phyloP scores from a whole-genome alignment of 1,140 invertebrate genomes.

The Saccostrea glomerata region DNA sequence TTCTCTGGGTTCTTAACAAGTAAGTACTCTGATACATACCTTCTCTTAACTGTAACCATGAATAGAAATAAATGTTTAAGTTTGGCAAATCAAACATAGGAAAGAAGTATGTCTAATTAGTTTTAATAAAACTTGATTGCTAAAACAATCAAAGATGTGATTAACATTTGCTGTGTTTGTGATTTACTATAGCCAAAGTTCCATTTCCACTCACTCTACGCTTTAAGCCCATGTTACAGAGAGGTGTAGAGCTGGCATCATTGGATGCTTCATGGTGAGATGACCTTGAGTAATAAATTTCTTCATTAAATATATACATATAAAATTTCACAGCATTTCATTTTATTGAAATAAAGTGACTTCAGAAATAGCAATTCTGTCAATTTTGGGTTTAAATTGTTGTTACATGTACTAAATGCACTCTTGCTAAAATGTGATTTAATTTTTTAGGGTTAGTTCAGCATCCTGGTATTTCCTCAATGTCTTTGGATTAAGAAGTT shows the following conservation, averaged over 20 bases:
- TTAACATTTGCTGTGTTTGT: not conserved
- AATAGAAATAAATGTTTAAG: too few species aligned
- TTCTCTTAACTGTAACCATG: too few species aligned
- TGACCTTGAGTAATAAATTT: not conserved
- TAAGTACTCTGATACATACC: conserved; percentile 78
- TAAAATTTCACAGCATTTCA: too few species aligned
- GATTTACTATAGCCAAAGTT: conserved; percentile 88
- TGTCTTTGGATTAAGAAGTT: conserved; percentile 98
- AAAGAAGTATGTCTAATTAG: not conserved
- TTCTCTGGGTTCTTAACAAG: conserved; percentile 99
- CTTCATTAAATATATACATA: too few species aligned
- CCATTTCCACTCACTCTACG: conserved; percentile 98
- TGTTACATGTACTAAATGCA: too few species aligned
- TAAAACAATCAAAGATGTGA: not conserved
- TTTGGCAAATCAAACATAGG: not conserved
- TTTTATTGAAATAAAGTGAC: too few species aligned
- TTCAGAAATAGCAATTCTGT: not conserved
- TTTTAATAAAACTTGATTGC: not conserved
- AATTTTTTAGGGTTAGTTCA: conserved; percentile 89
- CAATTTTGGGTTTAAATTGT: not conserved
- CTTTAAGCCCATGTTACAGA: conserved; percentile 99
- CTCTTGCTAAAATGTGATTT: not conserved
- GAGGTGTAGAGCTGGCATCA: conserved; percentile 96
- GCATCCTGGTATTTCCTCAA: conserved; percentile 99
- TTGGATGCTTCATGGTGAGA: conserved; percentile 96